Percentiles rank a stretch among this genome's conserved stretches.
Conservation (phyloP, 2,797 vertebrate genomes). For the Anas bahamensis region DNA sequence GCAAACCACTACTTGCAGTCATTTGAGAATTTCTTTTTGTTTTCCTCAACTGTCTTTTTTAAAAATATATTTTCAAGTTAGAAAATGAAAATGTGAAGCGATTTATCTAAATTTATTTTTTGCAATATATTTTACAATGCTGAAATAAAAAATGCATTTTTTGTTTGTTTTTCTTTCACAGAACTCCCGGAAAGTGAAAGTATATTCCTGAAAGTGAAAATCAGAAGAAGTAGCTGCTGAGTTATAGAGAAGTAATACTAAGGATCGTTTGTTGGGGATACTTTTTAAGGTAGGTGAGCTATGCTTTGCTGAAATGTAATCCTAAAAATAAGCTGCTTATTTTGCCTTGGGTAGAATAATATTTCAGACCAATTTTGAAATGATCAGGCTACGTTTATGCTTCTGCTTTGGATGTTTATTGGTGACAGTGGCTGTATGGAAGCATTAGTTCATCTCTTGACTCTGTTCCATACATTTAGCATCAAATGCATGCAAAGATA, state of each 20-base stretch:
- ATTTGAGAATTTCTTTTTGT: neutral
- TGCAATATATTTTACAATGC: neutral
- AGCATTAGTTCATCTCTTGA: neutral
- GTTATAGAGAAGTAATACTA: neutral
- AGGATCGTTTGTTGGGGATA: neutral
- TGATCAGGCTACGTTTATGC: neutral
- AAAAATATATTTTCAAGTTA: neutral
- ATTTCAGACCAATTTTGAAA: neutral
- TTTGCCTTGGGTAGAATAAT: neutral
- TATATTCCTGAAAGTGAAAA: neutral
- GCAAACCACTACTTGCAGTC: neutral
- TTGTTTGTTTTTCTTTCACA: neutral
- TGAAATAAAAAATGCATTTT: neutral
- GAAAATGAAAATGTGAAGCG: neutral
- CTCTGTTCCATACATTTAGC: neutral
- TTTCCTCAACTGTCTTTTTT: neutral
- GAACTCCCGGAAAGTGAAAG: neutral
- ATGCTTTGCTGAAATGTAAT: neutral
- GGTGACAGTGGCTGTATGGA: neutral
- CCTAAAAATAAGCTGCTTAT: neutral
- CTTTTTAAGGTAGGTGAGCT: constrained; percentile 28
- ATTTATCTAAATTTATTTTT: neutral
- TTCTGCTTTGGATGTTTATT: neutral
- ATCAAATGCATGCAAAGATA: neutral
- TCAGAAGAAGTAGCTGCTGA: neutral